Base-by-base conservation (phyloP, 2,113 vertebrate species). In the Cephalopholis sonnerati region DNA sequence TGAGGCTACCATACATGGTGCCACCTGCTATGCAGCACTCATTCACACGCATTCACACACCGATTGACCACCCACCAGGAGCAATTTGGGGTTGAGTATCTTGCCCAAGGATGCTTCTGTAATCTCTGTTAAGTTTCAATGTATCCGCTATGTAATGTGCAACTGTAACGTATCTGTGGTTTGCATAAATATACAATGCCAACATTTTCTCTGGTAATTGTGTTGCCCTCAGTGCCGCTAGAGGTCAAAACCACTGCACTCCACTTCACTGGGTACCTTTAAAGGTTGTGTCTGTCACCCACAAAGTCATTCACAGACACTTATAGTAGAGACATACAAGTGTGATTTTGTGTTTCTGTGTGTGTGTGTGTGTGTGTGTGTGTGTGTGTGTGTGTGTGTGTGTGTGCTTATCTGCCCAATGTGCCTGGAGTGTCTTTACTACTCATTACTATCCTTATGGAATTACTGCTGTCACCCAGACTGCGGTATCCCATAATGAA, bases 401-500 rank as follows among this genome's bases (percentile, higher is more conserved):
- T 44, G 63, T 39, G 32, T 24, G 20, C 3, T 9, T 20, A 18
- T 44, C 25, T 32, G 53, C 22, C 22, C 32, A 70, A 16, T 22
- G n/a, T 29, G 17, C 44, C 55, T 59, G 12, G 18, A 25, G 27
- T 61, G 63, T 54, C 44, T 74, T 77, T 55, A 24, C 50, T 46
- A 18, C 65, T 83, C 46, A 74, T 46, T 63, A 24, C 57, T 25
- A 51, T 67, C 36, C 59, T 72, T 57, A 44, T 24, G 10, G 25
- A 67, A 71, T 75, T 57, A 64, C 53, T 54, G 41, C 12, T 12
- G 62, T 54, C 29, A 16, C 61, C 36, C 9, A 65, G 61, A 22
- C 12, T 3, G 24, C 29, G 64, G 9, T 57, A 15, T 46, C 6
- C 54, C 27, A 39, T 82, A 22, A 70, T 87, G 17, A 74, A 65